These are phyloP conservation scores for Cairina moschata DNA, from an alignment of 2,113 vertebrate genomes.

Conservation along the genomic window DNA sequence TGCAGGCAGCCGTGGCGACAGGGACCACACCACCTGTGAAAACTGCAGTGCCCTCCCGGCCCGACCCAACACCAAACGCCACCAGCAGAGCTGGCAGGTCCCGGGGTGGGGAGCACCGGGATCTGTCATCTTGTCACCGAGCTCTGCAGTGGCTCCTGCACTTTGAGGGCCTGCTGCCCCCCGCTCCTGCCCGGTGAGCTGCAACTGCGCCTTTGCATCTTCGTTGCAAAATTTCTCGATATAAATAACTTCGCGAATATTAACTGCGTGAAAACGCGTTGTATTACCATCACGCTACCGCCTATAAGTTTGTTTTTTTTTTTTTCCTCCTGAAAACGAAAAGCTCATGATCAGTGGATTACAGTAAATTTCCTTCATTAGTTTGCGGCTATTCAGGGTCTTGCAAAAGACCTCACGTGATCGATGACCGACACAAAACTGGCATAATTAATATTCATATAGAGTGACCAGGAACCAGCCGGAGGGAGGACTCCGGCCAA, in stretches of 20 bases:
- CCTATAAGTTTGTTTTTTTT: not conserved
- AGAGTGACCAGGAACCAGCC: not conserved
- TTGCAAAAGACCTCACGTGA: constrained; percentile 14
- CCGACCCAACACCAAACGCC: too few species aligned
- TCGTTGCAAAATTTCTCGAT: not conserved
- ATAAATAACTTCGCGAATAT: not conserved
- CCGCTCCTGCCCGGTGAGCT: too few species aligned
- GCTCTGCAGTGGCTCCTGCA: too few species aligned
- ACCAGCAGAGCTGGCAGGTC: too few species aligned
- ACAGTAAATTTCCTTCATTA: not conserved
- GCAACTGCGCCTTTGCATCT: not conserved
- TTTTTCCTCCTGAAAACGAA: not conserved
- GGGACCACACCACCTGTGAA: too few species aligned
- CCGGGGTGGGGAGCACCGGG: too few species aligned
- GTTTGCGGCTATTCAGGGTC: not conserved
- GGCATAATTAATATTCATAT: constrained; percentile 36
- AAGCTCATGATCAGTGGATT: constrained; percentile 15
- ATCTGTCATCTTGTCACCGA: too few species aligned
- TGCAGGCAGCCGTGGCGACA: too few species aligned
- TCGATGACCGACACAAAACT: not conserved
- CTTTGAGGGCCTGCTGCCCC: too few species aligned
- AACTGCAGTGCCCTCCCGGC: too few species aligned
- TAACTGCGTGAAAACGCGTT: not conserved
- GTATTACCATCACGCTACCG: not conserved
- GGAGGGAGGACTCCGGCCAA: not conserved